Evolutionary conservation across 2,888 invertebrate genomes (phyloP).

Genomic region (Laothoe populi): DNA sequence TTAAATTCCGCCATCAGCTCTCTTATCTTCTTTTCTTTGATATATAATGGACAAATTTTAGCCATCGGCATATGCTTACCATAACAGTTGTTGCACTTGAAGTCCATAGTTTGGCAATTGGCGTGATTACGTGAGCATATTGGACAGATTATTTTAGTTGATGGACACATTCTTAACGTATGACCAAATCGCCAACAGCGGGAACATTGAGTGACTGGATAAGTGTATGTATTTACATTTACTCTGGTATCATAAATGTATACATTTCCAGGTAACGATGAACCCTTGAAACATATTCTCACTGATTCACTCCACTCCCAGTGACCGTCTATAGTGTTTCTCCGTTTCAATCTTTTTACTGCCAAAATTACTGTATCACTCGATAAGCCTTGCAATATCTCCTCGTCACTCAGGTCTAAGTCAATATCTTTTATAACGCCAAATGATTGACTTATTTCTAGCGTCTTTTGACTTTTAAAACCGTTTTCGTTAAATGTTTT

Average conservation of each 20-base stretch:
- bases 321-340: not conserved
- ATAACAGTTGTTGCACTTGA: not conserved
- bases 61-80: not conserved
- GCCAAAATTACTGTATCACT: not conserved
- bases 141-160: not conserved
- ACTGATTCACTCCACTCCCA: not conserved
- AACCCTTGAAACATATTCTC: not conserved
- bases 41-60: not conserved
- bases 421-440: too few species aligned
- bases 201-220: not conserved
- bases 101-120: not conserved
- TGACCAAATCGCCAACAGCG: too few species aligned
- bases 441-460: not conserved
- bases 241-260: not conserved
- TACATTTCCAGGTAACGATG: not conserved
- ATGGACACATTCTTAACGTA: constrained; percentile 3
- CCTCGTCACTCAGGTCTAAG: not conserved
- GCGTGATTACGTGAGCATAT: not conserved
- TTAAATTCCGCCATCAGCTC: constrained; percentile 1
- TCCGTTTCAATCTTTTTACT: too few species aligned
- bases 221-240: not conserved
- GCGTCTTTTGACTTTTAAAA: not conserved
- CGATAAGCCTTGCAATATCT: not conserved
- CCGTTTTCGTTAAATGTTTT: not conserved
- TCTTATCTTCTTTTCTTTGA: not conserved